Base-by-base conservation (phyloP, 2,888 invertebrate genomes). In the Chrysina gloriosa region DNA sequence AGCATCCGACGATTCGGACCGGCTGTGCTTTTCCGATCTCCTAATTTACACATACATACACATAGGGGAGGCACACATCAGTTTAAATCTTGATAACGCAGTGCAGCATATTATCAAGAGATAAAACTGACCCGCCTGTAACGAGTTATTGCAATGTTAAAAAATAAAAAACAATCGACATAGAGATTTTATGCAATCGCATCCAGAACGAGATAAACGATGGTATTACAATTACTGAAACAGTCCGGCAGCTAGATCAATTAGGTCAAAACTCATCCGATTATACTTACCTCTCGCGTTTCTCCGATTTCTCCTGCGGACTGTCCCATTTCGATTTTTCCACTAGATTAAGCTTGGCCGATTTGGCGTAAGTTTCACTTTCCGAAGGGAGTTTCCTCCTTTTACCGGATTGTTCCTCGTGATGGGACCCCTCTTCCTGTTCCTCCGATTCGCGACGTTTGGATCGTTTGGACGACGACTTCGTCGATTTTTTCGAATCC, bases 291-390 rank as follows among this genome's bases (percentile, higher is more conserved):
- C 31, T 56, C 4, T 61, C 36, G 19, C 63, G 54, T 27, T 69
- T 67, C 7, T 69, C 61, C 27, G 39, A 16, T 67, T 71, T 67
- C 42, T 74, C 73, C 6, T 68, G 68, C 11, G 76, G 76, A 69
- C 76, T 76, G 68, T 76, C 75, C 76, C 76, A 76, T 64, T 74
- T 76, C 2, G 76, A 76, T 31, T 71, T 69, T 39, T 72, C 73
- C 0, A 66, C 52, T 5, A 68, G 63, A 23, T 71, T 69, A 52
- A 45, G 69, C 16, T 63, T 69, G n/a, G 48, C 58, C 14, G 61
- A 29, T 48, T 64, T 70, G 6, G 11, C 27, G 14, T 23, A 23
- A 7, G 16, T 21, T 21, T 66, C 66, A 9, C 14, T 31, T 21
- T 68, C 66, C 4, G 34, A n/a, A 7, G 25, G 7, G 9, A 27